These are phyloP conservation scores for Pachyuromys duprasi DNA, from an alignment of 2,797 vertebrate species.

Conservation along the genomic window DNA sequence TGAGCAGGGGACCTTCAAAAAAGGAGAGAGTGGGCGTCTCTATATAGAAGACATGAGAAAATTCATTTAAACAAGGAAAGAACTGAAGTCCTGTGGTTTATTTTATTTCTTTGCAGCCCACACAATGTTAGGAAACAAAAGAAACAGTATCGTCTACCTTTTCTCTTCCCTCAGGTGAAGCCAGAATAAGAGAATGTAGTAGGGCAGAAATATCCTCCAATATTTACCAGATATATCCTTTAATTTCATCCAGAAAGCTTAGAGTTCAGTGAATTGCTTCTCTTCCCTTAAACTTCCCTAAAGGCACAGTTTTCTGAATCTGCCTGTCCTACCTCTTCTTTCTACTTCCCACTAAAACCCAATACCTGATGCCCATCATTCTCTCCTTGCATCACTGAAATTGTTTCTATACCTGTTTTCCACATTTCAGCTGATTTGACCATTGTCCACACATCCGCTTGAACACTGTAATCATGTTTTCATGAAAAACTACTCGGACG, in stretches of 20 bases:
- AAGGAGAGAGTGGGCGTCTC: not conserved
- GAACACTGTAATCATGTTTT: not conserved
- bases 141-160: not conserved
- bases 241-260: not conserved
- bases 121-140: not conserved
- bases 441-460: not conserved
- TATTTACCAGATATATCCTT: not conserved
- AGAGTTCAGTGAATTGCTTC: not conserved
- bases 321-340: not conserved
- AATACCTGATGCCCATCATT: not conserved
- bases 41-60: slow-evolving; percentile 32
- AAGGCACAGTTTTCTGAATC: not conserved
- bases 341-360: not conserved
- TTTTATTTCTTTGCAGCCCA: not conserved
- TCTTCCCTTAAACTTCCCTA: not conserved
- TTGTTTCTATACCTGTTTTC: not conserved
- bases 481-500: not conserved
- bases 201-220: not conserved
- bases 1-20: not conserved
- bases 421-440: not conserved
- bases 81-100: not conserved
- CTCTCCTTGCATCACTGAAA: not conserved
- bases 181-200: not conserved
- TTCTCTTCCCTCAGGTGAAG: not conserved
- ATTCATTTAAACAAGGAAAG: slow-evolving; percentile 12